Conservation (phyloP, 2,113 vertebrate species). For the Tragulus kanchil region DNA sequence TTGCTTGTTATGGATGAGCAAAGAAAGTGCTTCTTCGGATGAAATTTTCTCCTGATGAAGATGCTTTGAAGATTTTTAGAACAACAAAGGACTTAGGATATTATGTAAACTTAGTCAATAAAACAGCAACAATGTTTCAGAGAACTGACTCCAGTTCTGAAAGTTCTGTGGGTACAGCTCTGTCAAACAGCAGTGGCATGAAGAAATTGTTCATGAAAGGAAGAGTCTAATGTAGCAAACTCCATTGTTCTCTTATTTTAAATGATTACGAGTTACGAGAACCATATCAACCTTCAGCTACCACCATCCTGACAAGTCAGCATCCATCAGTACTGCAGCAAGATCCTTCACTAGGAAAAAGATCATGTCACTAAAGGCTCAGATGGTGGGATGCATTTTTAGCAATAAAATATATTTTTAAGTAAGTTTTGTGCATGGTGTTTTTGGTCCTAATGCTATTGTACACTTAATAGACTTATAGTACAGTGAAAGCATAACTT, state of each 20-base stretch:
- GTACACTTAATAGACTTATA: neutral
- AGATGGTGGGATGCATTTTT: neutral
- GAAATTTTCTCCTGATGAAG: neutral
- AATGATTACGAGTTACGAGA: too few species aligned
- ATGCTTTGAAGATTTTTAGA: neutral
- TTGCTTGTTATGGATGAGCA: neutral
- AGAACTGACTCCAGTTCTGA: neutral
- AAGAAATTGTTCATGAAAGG: neutral
- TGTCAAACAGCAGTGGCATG: neutral
- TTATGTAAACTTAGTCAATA: neutral
- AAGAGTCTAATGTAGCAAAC: neutral
- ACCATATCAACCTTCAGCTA: neutral
- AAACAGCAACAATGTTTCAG: neutral
- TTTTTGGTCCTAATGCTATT: neutral
- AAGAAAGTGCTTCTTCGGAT: neutral
- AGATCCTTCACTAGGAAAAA: neutral
- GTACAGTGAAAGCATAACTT: neutral
- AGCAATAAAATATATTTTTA: neutral
- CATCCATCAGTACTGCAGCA: neutral
- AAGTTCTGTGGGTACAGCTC: neutral
- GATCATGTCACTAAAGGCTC: neutral
- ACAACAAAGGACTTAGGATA: neutral
- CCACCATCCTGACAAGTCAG: neutral
- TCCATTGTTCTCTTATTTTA: neutral
- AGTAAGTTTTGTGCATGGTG: neutral